Percentiles rank a stretch among this genome's conserved stretches.
Evolutionary conservation across 2,797 vertebrate genomes (phyloP).

Genomic region (Lycodopsis pacificus): DNA sequence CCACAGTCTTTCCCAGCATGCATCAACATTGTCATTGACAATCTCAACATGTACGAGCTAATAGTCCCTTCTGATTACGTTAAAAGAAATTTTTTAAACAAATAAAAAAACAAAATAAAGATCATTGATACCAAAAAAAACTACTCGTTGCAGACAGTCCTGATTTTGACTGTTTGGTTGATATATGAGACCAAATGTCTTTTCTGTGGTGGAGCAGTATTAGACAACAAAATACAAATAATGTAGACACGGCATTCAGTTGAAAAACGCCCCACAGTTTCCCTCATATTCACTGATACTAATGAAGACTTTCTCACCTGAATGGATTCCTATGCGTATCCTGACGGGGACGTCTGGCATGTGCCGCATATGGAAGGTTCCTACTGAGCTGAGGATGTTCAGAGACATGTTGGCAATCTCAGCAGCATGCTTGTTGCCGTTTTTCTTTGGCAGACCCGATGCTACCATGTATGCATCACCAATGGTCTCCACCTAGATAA

Average conservation of each 20-base stretch:
- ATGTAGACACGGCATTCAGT: background rate
- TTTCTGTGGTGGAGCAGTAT: no score
- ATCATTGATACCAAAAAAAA: no score
- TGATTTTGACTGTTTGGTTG: no score
- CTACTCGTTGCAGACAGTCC: no score
- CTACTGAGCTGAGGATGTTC: conserved; percentile 90
- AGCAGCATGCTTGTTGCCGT: conserved; percentile 89
- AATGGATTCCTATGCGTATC: conserved; percentile 90
- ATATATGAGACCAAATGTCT: no score
- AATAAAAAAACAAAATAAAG: no score
- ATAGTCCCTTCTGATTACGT: background rate
- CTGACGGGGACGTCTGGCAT: conserved; percentile 89
- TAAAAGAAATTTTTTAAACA: background rate
- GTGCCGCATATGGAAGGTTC: conserved; percentile 89
- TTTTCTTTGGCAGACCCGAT: conserved; percentile 88
- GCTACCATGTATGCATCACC: conserved; percentile 91
- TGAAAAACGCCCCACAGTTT: background rate
- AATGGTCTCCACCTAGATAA: conserved; percentile 88
- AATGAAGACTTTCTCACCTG: conserved; percentile 76
- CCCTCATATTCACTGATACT: background rate
- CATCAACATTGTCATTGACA: background rate
- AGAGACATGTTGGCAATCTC: conserved; percentile 91
- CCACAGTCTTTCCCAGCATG: background rate
- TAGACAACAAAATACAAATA: background rate
- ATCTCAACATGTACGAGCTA: background rate